Conservation (phyloP, 2,888 invertebrate species). For the Platypus cylindrus region DNA sequence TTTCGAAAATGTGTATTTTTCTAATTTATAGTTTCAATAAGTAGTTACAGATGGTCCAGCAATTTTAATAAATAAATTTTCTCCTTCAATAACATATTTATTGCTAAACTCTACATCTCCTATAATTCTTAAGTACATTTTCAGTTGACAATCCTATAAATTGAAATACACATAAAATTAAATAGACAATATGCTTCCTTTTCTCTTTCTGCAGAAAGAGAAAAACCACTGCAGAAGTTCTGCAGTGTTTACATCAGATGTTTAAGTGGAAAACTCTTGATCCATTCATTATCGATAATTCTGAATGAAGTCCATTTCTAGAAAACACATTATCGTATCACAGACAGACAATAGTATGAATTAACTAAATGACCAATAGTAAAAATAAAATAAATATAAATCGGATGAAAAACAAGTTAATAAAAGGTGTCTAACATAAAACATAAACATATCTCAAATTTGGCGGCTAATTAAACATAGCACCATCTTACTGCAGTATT, state of each 20-base stretch:
- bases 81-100: conserved; percentile 20
- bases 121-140: conserved; percentile 19
- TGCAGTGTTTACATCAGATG: neutral
- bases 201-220: neutral
- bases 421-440: too few relatives aligned
- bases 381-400: too few relatives aligned
- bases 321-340: too few relatives aligned
- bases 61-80: conserved; percentile 15
- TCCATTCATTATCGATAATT: conserved; percentile 11
- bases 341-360: too few relatives aligned
- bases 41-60: conserved; percentile 14
- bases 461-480: too few relatives aligned
- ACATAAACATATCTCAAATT: too few relatives aligned
- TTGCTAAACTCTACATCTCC: conserved; percentile 10
- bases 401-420: too few relatives aligned
- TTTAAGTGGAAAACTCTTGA: conserved; percentile 4
- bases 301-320: too few relatives aligned
- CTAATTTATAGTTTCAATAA: too few relatives aligned
- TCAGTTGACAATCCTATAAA: conserved; percentile 14
- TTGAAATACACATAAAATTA: neutral
- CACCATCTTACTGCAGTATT: too few relatives aligned
- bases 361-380: too few relatives aligned
- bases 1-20: conserved; percentile 24
- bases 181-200: neutral
- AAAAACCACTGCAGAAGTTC: too few relatives aligned